Evolutionary conservation across 1,140 invertebrate genomes (phyloP).

Genomic region (Trichonephila clavata): DNA sequence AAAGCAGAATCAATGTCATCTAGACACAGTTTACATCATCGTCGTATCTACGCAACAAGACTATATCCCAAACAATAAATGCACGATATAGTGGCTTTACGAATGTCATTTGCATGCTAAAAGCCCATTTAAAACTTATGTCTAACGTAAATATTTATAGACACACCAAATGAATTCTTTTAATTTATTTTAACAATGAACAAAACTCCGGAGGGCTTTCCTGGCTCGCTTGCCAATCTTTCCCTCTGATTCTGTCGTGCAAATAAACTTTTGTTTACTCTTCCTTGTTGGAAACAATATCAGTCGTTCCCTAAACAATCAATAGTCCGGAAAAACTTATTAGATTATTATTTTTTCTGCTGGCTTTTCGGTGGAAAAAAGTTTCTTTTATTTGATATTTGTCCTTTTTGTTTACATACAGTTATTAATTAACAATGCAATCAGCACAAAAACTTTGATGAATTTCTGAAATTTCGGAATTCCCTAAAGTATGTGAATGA

Average conservation of each 20-base stretch:
- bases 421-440: no score
- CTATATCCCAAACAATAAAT: not conserved
- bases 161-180: conserved; percentile 2
- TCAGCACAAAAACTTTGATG: no score
- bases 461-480: no score
- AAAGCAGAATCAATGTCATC: not conserved
- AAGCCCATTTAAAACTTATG: not conserved
- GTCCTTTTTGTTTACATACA: no score
- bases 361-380: not conserved
- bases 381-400: no score
- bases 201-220: not conserved
- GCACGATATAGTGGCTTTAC: not conserved
- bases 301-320: not conserved
- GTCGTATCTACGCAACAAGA: not conserved
- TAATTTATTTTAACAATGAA: not conserved
- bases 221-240: not conserved
- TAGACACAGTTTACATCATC: not conserved
- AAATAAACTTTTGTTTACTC: not conserved
- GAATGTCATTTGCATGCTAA: not conserved
- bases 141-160: not conserved
- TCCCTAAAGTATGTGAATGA: no score
- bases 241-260: not conserved
- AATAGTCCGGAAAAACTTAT: not conserved
- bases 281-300: not conserved
- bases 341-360: not conserved